Conservation (phyloP, 1,140 invertebrate genomes). For the Drosophila asahinai region DNA sequence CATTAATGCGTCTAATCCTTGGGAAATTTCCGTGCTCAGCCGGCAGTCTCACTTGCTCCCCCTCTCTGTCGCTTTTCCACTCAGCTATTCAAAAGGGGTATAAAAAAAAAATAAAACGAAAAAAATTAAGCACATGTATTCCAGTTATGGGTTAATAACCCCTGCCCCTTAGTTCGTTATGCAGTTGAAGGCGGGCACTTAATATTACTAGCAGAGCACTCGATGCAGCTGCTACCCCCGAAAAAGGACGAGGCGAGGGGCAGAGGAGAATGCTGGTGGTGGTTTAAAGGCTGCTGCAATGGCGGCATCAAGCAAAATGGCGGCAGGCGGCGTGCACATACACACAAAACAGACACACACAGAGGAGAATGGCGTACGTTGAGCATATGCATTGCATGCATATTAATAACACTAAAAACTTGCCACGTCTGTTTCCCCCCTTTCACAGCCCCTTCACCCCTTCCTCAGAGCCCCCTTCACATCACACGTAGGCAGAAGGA, state of each 20-base stretch:
- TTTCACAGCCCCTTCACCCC: neutral
- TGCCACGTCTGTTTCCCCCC: conserved; percentile 41
- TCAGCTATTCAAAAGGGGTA: conserved; percentile 6
- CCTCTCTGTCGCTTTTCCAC: conserved; percentile 3
- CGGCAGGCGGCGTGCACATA: conserved; percentile 51
- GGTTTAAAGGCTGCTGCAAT: conserved; percentile 47
- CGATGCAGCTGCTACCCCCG: conserved; percentile 52
- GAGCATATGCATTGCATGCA: conserved; percentile 71
- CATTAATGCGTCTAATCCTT: conserved; percentile 70
- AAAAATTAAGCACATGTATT: conserved; percentile 76
- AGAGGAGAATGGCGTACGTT: conserved; percentile 36
- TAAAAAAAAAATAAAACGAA: conserved; percentile 29
- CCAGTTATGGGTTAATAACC: conserved; percentile 78
- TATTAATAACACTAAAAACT: conserved; percentile 81
- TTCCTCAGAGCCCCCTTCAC: neutral
- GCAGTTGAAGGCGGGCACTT: conserved; percentile 54
- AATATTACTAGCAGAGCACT: conserved; percentile 66
- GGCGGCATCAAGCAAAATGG: conserved; percentile 71
- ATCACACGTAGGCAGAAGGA: conserved; percentile 41
- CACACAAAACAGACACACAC: conserved; percentile 32
- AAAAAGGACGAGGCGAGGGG: conserved; percentile 28
- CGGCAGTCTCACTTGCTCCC: conserved; percentile 5
- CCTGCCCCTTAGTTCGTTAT: conserved; percentile 52
- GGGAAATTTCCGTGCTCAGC: conserved; percentile 38
- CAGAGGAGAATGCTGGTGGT: neutral